These are phyloP conservation scores for Mechanitis mazaeus DNA, from an alignment of 2,888 invertebrate genomes.

Conservation along the genomic window DNA sequence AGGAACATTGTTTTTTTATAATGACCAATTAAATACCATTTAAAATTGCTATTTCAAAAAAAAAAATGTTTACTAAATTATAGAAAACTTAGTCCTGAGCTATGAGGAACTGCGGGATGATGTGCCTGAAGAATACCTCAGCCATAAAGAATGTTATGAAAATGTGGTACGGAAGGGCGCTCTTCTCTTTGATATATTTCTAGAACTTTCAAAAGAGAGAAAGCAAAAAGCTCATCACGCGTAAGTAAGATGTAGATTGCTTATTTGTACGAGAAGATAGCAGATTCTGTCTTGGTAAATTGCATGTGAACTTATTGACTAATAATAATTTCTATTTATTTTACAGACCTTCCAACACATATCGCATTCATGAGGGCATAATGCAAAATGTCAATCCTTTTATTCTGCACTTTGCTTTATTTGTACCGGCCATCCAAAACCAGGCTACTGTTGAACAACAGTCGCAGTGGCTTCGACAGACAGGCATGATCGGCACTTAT, in stretches of 20 bases:
- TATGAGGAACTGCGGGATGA: constrained; percentile 64
- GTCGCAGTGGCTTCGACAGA: constrained; percentile 85
- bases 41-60: neutral
- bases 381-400: constrained; percentile 81
- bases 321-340: neutral
- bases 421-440: constrained; percentile 89
- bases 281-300: too few species aligned
- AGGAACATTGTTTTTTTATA: too few species aligned
- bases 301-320: too few species aligned
- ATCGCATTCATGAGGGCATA: constrained; percentile 43
- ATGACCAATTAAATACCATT: too few species aligned
- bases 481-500: constrained; percentile 92
- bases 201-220: constrained; percentile 11
- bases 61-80: constrained; percentile 5
- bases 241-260: constrained; percentile 8
- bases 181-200: constrained; percentile 73
- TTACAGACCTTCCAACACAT: constrained; percentile 48
- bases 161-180: constrained; percentile 82
- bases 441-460: constrained; percentile 91
- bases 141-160: constrained; percentile 89
- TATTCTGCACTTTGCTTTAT: constrained; percentile 91
- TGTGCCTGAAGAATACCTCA: constrained; percentile 84
- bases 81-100: constrained; percentile 39
- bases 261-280: neutral
- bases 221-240: constrained; percentile 7